Evolutionary conservation across 2,113 vertebrate genomes (phyloP).

Genomic region (Periophthalmus modestus): DNA sequence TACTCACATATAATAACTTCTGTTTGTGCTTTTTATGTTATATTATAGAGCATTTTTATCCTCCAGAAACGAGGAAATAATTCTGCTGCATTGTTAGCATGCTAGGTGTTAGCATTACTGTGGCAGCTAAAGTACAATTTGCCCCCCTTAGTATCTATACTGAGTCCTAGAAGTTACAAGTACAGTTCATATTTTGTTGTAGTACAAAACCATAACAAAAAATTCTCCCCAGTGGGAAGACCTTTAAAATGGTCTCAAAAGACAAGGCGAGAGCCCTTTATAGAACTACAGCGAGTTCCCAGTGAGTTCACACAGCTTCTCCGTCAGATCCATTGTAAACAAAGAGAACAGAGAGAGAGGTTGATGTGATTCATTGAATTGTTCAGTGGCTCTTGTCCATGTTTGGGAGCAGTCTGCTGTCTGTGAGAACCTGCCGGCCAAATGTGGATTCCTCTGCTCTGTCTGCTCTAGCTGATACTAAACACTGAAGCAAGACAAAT

Average conservation of each 20-base stretch:
- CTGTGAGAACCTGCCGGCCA: not conserved
- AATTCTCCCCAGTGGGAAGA: not conserved
- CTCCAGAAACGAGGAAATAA: no score
- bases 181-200: no score
- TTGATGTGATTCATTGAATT: not conserved
- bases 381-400: not conserved
- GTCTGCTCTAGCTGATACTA: not conserved
- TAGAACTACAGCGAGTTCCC: not conserved
- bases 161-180: no score
- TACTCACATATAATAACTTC: not conserved
- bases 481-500: not conserved
- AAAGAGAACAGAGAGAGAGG: not conserved
- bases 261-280: not conserved
- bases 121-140: no score
- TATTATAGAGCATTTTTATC: no score
- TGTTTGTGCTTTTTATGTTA: not conserved
- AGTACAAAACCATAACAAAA: no score
- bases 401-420: constrained; percentile 2
- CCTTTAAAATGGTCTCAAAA: not conserved
- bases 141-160: no score
- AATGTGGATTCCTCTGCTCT: constrained; percentile 2
- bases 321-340: not conserved
- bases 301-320: not conserved
- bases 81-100: no score
- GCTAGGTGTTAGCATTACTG: no score